Conservation (phyloP, 2,888 invertebrate species). For the Brachyptera risi region DNA sequence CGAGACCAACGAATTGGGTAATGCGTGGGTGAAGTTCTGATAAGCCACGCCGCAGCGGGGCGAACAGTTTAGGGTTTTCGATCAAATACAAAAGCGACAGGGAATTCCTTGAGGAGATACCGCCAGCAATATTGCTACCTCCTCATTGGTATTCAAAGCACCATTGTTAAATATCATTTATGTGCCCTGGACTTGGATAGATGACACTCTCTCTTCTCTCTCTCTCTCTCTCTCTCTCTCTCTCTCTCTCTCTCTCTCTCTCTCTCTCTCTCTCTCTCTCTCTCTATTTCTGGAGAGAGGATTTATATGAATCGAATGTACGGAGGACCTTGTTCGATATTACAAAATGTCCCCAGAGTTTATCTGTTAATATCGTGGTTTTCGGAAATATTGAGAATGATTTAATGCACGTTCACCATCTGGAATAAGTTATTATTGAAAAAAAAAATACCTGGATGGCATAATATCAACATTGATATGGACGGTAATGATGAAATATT, state of each 20-base stretch:
- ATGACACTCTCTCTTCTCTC: slow-evolving; percentile 27
- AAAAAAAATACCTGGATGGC: too few relatives aligned
- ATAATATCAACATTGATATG: too few relatives aligned
- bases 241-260: too few relatives aligned
- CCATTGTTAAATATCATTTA: slow-evolving; percentile 26
- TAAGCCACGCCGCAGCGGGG: neutral
- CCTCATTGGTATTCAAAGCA: slow-evolving; percentile 23
- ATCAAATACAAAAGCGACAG: neutral
- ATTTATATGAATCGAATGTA: slow-evolving; percentile 24
- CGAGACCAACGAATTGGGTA: neutral
- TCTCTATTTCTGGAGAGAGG: too few relatives aligned
- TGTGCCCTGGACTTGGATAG: slow-evolving; percentile 19
- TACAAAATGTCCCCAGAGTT: slow-evolving; percentile 19
- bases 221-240: too few relatives aligned
- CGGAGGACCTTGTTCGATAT: neutral
- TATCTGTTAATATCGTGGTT: slow-evolving; percentile 23
- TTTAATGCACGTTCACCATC: too few relatives aligned
- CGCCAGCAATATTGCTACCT: neutral
- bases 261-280: too few relatives aligned
- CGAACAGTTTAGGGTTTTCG: neutral
- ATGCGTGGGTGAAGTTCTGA: slow-evolving; percentile 1
- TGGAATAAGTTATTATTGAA: too few relatives aligned
- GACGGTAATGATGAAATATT: too few relatives aligned
- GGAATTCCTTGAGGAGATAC: slow-evolving; percentile 1
- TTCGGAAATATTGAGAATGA: too few relatives aligned